Conservation (phyloP, 2,888 invertebrate species). For the Lepidonotus clava region DNA sequence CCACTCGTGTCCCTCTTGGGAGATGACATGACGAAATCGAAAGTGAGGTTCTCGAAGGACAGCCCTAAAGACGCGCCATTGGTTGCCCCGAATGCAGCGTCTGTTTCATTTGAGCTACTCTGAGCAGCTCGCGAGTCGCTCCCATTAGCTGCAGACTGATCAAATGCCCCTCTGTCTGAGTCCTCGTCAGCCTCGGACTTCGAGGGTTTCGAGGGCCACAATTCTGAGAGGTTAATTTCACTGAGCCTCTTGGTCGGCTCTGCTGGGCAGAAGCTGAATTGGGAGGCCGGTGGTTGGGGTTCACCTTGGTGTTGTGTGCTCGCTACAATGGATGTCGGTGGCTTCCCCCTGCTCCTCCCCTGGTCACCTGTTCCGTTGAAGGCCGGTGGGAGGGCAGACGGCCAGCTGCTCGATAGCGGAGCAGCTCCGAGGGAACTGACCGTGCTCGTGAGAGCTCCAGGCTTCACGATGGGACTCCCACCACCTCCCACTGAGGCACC, state of each 20-base stretch:
- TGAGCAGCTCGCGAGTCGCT: background rate
- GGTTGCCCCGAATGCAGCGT: background rate
- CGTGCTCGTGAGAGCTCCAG: background rate
- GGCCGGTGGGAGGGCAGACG: too few species aligned
- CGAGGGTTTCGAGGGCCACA: background rate
- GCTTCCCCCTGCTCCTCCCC: background rate
- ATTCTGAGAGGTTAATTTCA: background rate
- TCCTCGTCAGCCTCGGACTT: background rate
- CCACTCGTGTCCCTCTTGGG: background rate
- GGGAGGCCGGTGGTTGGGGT: background rate
- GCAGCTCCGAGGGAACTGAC: background rate
- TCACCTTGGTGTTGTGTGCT: background rate
- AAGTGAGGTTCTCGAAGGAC: background rate
- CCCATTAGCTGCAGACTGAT: background rate
- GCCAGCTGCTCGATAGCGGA: too few species aligned
- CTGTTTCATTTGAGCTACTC: background rate
- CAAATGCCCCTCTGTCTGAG: background rate
- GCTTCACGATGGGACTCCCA: background rate
- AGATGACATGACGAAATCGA: background rate
- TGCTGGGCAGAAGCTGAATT: background rate
- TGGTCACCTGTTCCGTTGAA: too few species aligned
- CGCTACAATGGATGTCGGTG: background rate
- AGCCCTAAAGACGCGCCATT: background rate
- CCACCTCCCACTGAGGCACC: background rate
- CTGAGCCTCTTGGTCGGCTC: background rate